A percentile compares a stretch with the other conserved stretches of the same genome.
Evolutionary conservation across 1,140 invertebrate species (phyloP).

Genomic region (Diorhabda elongata): DNA sequence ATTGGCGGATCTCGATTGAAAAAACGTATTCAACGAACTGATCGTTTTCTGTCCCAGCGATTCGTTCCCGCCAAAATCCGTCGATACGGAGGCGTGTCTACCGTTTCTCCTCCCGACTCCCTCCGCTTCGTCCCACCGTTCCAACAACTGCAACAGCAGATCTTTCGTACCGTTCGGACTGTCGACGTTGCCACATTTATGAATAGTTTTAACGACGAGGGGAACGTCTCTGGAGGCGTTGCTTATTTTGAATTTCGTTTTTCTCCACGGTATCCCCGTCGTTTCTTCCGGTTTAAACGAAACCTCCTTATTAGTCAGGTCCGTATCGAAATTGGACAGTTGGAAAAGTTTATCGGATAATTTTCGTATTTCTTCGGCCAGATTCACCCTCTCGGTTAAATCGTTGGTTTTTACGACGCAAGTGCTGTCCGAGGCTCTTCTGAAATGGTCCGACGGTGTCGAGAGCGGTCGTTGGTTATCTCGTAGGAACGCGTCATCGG

Average conservation of each 20-base stretch:
- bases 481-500: conserved; percentile 30
- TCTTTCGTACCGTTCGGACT: conserved; percentile 27
- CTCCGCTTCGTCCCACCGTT: conserved; percentile 61
- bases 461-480: conserved; percentile 20
- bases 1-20: conserved; percentile 58
- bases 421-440: conserved; percentile 70
- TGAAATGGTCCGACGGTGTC: conserved; percentile 45
- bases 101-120: conserved; percentile 44
- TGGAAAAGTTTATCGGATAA: conserved; percentile 71
- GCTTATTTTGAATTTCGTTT: conserved; percentile 58
- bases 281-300: conserved; percentile 11
- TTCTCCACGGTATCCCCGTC: conserved; percentile 51
- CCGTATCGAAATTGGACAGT: conserved; percentile 63
- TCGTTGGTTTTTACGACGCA: conserved; percentile 57
- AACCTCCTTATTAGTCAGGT: conserved; percentile 44
- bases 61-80: conserved; percentile 53
- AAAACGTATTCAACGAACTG: conserved; percentile 65
- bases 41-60: conserved; percentile 56
- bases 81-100: conserved; percentile 55
- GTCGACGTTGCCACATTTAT: conserved; percentile 18
- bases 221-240: conserved; percentile 61
- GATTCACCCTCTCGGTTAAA: conserved; percentile 58
- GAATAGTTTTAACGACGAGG: conserved; percentile 48
- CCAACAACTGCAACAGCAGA: conserved; percentile 22
- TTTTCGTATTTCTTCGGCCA: conserved; percentile 76